Evolutionary conservation across 2,113 vertebrate species (phyloP), one percentile per base, ranked within the genome.

Genomic region (Eolophus roseicapilla): DNA sequence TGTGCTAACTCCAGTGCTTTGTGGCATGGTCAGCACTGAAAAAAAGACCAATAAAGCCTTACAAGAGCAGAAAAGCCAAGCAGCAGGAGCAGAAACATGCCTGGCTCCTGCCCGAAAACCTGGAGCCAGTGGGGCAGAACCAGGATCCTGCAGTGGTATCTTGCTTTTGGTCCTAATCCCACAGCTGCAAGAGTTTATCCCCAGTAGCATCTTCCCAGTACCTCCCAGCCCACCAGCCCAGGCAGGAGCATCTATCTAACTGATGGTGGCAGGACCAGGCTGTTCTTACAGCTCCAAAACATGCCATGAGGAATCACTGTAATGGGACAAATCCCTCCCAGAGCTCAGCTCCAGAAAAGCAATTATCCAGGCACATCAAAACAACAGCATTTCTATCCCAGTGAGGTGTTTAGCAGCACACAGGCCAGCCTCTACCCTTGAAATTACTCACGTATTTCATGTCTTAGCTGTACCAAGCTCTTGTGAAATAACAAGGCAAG

Each of bases 11-110:
- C 33, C 43, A 35, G 57, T 4, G 33, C 46, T 84, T 7, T 31
- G 11, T 9, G 5, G n/a, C 81, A 39, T 0, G 1, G 49, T 41
- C 88, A 84, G 39, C 1, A 1, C 29, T 29, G n/a, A 75, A 49
- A 70, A 85, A 86, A 49, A 43, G 33, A 49, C 25, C 67, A 62
- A 13, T 2, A 37, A 63, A 65, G 33, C 39, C 67, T 53, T 17
- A 11, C 17, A 47, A 18, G 44, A 74, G 65, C 60, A 57, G 59
- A 76, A 76, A 71, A 81, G 33, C 9, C 73, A 67, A 57, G 43
- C 28, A 44, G 37, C 31, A 27, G 0, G 0, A 53, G 43, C 25
- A 82, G 74, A 39, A 74, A 39, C 0, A 0, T 29, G 55, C 47
- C 44, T 21, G 35, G n/a, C 39, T 73, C 47, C 78, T 82, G 43